These are phyloP conservation scores for Branchipolynoe longqiensis DNA, from an alignment of 2,888 invertebrate species.

Conservation along the genomic window DNA sequence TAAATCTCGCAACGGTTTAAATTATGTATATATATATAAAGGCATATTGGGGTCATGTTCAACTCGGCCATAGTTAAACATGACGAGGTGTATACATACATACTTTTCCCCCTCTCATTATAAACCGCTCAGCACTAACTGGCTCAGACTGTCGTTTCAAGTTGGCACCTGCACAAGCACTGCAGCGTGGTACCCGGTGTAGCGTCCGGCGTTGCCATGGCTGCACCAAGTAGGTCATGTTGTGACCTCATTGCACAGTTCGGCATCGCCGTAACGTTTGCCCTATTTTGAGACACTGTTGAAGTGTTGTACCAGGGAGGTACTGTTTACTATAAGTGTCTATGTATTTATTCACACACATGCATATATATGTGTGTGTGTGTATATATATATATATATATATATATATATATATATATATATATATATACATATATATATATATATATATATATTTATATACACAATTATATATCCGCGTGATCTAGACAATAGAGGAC, in stretches of 20 bases:
- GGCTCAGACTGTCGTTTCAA: not conserved
- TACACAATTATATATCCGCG: not conserved
- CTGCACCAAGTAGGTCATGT: conserved; percentile 45
- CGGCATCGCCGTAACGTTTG: not conserved
- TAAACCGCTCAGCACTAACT: conserved; percentile 21
- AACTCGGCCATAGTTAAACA: no score
- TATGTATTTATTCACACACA: no score
- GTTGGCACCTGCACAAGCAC: conserved; percentile 43
- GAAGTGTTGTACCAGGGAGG: no score
- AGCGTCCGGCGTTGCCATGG: conserved; percentile 45
- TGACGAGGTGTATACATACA: no score
- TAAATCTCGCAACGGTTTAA: no score
- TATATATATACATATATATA: conserved; percentile 28
- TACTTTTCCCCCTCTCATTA: no score
- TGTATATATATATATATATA: conserved; percentile 19
- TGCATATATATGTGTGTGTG: no score
- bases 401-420: conserved; percentile 28
- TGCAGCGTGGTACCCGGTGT: conserved; percentile 24
- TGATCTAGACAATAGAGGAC: no score
- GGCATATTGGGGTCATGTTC: no score
- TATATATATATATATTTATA: conserved; percentile 8
- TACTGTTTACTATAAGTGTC: no score
- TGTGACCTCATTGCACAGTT: conserved; percentile 38
- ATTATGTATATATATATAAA: no score
- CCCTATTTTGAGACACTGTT: no score